These are phyloP conservation scores for Capitulum mitella DNA, from an alignment of 2,888 invertebrate genomes.

Conservation along the genomic window DNA sequence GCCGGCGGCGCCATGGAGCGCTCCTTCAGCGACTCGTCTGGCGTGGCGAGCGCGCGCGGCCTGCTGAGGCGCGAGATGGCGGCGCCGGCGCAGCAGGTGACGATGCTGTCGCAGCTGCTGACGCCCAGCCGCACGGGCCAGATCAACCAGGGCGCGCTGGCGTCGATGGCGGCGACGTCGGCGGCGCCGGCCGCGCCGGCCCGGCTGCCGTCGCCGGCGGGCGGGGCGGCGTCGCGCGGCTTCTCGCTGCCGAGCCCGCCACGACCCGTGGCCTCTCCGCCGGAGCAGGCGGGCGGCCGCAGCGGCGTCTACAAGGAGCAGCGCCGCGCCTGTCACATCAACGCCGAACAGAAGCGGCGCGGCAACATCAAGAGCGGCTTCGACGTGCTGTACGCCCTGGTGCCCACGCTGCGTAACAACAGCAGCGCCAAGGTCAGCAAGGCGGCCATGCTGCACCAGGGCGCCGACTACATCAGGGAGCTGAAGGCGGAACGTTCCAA, in stretches of 20 bases:
- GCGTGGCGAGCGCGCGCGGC: not conserved
- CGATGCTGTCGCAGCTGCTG: constrained; percentile 48
- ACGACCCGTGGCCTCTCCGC: constrained; percentile 42
- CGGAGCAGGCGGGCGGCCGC: constrained; percentile 40
- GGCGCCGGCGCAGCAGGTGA: constrained; percentile 48
- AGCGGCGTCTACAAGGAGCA: constrained; percentile 61
- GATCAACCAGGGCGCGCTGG: constrained; percentile 26
- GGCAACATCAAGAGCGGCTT: constrained; percentile 96
- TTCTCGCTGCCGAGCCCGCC: constrained; percentile 48
- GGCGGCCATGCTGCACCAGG: constrained; percentile 93
- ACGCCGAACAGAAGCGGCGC: constrained; percentile 90
- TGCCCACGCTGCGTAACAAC: constrained; percentile 51
- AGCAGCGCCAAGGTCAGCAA: constrained; percentile 62
- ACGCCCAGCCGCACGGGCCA: constrained; percentile 45
- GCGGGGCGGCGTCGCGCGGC: constrained; percentile 39
- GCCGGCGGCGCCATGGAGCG: constrained; percentile 24
- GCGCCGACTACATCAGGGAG: constrained; percentile 89
- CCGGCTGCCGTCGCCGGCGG: constrained; percentile 48
- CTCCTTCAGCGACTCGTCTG: constrained; percentile 11
- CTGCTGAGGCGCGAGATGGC: constrained; percentile 37
- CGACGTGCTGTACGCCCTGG: constrained; percentile 83
- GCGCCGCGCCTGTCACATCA: constrained; percentile 78
- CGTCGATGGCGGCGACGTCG: not conserved
- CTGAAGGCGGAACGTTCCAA: constrained; percentile 71
- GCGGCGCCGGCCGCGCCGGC: constrained; percentile 40